Evolutionary conservation across 1,140 invertebrate species (phyloP), one percentile per base, ranked within the genome.

Genomic region (Apocrypta bakeri): DNA sequence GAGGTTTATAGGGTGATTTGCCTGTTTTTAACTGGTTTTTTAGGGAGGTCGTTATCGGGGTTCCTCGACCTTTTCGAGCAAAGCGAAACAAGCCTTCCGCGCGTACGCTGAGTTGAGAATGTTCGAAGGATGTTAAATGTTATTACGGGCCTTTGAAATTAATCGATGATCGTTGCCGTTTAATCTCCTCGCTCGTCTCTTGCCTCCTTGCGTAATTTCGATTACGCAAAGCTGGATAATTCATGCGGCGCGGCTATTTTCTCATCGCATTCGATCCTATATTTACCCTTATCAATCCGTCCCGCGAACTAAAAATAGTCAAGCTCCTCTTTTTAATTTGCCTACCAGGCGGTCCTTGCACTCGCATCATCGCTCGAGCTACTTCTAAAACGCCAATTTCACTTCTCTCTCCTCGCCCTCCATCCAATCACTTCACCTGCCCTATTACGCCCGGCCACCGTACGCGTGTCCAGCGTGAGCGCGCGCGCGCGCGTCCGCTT

Each of bases 351-450:
- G 68, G 64, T 29, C 64, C 64, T 29, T 17, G n/a, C 64, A 12
- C 27, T 66, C 27, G 14, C 29, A 66, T n/a, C n/a, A n/a, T 29
- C 48, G 48, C 48, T n/a, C 3, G 48, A 17, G 7, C 12, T 3
- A 2, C n/a, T 37, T 25, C 73, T 75, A 75, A 75, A 75, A 56
- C 73, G 40, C 73, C 73, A 73, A 73, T 73, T 73, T 73, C 71
- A 27, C 71, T 9, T 33, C 40, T 14, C 21, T 40, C 40, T 25
- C 37, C 1, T 63, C 56, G 73, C 48, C 73, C 73, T 75, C 73
- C 73, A 63, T 75, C 73, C 73, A 75, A 75, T 75, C 73, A 75
- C 73, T 75, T 75, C 73, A 75, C 73, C 73, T 75, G 73, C 42
- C 73, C 73, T 75, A 75, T 75, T 75, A 66, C 63, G 63, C 63